These are phyloP conservation scores for Drosophila saltans DNA, from an alignment of 1,140 invertebrate species.

Conservation along the genomic window DNA sequence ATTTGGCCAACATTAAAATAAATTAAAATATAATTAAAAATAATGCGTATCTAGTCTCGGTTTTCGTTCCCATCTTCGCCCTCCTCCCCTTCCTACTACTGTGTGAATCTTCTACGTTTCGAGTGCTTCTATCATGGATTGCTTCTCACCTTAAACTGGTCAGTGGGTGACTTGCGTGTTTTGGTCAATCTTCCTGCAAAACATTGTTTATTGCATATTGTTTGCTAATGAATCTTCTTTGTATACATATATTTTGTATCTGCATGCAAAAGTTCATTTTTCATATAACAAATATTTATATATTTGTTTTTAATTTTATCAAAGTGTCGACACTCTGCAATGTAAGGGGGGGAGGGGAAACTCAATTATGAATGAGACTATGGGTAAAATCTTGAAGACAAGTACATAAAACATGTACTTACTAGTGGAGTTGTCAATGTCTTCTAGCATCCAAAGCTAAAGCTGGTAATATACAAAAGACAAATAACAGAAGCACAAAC, in stretches of 20 bases:
- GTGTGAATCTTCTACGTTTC: not conserved
- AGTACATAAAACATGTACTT: constrained; percentile 40
- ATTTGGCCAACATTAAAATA: constrained; percentile 25
- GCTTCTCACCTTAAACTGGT: not conserved
- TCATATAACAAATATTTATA: constrained; percentile 61
- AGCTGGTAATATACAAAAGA: constrained; percentile 53
- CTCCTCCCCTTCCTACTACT: no score
- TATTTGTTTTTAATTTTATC: constrained; percentile 72
- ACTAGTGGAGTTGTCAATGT: constrained; percentile 31
- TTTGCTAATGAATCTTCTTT: constrained; percentile 63
- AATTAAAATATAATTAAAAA: constrained; percentile 60
- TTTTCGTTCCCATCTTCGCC: not conserved
- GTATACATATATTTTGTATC: constrained; percentile 41
- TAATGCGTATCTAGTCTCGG: constrained; percentile 12
- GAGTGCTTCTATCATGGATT: not conserved
- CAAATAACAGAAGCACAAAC: constrained; percentile 38
- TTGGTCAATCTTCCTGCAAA: constrained; percentile 9
- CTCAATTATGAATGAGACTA: constrained; percentile 15
- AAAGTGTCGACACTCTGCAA: constrained; percentile 39
- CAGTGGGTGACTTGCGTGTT: constrained; percentile 9
- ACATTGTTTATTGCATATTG: constrained; percentile 36
- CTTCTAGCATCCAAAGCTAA: constrained; percentile 23
- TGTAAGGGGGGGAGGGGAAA: not conserved
- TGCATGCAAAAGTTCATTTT: constrained; percentile 51
- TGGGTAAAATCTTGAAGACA: constrained; percentile 1